Conservation (phyloP, 2,888 invertebrate species). For the Cataglyphis livida region DNA sequence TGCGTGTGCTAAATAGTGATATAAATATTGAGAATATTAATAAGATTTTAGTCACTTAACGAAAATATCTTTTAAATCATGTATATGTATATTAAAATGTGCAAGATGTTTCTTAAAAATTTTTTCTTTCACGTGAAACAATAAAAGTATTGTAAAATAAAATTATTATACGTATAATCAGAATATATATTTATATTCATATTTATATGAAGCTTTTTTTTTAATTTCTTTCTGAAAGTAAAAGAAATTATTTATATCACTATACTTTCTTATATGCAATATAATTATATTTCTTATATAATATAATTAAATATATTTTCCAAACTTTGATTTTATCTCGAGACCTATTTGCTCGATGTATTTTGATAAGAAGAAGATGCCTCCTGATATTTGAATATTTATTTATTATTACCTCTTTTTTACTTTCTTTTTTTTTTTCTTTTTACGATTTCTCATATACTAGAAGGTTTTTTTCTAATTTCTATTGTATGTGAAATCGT, state of each 20-base stretch:
- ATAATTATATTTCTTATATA: background rate
- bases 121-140: background rate
- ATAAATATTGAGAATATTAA: slow-evolving; percentile 5
- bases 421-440: background rate
- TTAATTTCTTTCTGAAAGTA: background rate
- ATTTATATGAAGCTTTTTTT: background rate
- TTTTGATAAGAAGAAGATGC: background rate
- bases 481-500: background rate
- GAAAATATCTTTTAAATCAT: background rate
- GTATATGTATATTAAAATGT: background rate
- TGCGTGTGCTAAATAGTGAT: background rate
- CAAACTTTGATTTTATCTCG: background rate
- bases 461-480: background rate
- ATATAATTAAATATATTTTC: background rate
- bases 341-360: background rate
- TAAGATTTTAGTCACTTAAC: background rate
- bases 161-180: background rate
- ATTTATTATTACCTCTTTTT: background rate
- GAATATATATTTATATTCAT: too few species aligned
- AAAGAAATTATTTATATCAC: background rate
- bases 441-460: background rate
- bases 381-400: slow-evolving; percentile 1
- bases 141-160: background rate
- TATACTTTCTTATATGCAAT: background rate
- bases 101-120: background rate